A percentile compares a stretch with the other conserved stretches of the same genome.
phyloP scores from a whole-genome alignment of 2,113 vertebrate species.

The Percina caprodes region DNA sequence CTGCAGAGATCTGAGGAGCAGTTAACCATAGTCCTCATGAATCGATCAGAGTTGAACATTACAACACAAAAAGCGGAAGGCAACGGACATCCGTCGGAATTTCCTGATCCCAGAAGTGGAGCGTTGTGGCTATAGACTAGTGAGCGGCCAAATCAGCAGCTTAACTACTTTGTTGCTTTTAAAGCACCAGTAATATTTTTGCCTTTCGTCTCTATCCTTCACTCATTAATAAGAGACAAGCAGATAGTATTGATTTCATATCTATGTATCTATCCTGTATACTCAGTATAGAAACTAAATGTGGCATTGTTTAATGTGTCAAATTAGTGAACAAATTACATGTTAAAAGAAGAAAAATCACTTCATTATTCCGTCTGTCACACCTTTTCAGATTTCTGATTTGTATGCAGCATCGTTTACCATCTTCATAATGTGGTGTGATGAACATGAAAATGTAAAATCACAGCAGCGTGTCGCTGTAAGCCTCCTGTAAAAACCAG shows the following conservation, averaged over 20 bases:
- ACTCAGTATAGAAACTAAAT: not conserved
- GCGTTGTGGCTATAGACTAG: too few species aligned
- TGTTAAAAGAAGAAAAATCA: slow-evolving; percentile 53
- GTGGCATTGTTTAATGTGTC: slow-evolving; percentile 40
- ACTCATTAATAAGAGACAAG: too few species aligned
- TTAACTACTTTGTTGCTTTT: too few species aligned
- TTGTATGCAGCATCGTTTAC: slow-evolving; percentile 45
- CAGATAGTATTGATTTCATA: too few species aligned
- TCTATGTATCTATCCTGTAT: not conserved
- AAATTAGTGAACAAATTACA: slow-evolving; percentile 11
- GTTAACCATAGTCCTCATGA: too few species aligned
- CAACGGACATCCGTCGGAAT: too few species aligned
- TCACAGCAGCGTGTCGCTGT: slow-evolving; percentile 19
- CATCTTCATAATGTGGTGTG: slow-evolving; percentile 41
- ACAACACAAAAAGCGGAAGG: too few species aligned
- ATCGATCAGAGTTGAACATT: too few species aligned
- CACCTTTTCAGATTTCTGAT: slow-evolving; percentile 51
- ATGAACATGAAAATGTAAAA: slow-evolving; percentile 65
- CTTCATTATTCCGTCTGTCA: slow-evolving; percentile 56
- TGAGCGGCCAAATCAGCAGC: not conserved
- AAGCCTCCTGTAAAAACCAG: slow-evolving; percentile 58
- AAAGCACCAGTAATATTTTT: not conserved
- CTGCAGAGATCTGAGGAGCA: too few species aligned
- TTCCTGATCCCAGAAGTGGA: too few species aligned
- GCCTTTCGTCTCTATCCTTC: not conserved